Percentiles rank a stretch among this genome's conserved stretches.
These are phyloP conservation scores for Dermochelys coriacea DNA, from an alignment of 2,797 vertebrate genomes.

Conservation along the genomic window DNA sequence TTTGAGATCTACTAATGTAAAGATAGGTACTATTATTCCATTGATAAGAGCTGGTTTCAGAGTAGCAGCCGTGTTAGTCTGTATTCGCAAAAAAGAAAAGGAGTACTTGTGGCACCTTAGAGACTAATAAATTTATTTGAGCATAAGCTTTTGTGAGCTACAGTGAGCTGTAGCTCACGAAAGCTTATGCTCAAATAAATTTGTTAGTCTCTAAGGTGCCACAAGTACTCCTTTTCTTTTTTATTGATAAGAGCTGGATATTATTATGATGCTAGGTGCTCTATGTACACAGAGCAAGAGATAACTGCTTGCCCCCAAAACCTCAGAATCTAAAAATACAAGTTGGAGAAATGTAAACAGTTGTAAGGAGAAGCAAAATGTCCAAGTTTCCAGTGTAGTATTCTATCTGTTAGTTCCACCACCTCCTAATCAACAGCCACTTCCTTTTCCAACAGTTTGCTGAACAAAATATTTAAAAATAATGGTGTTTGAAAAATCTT, in stretches of 20 bases:
- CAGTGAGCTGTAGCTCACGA: no score
- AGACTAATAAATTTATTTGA: no score
- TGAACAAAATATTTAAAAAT: background rate
- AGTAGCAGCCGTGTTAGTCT: no score
- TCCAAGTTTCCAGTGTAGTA: background rate
- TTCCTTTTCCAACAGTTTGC: background rate
- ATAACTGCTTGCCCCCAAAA: background rate
- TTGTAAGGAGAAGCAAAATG: background rate
- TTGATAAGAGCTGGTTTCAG: background rate
- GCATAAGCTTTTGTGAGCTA: no score
- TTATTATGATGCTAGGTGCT: background rate
- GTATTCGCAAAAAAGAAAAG: no score
- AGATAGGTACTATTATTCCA: background rate
- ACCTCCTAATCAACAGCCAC: background rate
- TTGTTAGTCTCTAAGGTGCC: no score
- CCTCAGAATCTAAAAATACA: background rate
- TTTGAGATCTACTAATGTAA: background rate
- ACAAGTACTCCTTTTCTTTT: no score
- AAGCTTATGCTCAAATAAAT: no score
- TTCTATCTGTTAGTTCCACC: constrained; percentile 13
- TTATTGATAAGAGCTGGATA: background rate
- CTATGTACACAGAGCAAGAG: background rate
- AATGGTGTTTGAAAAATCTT: background rate
- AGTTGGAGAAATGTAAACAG: background rate
- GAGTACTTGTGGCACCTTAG: no score